A percentile compares a stretch with the other conserved stretches of the same genome.
phyloP scores from a whole-genome alignment of 2,113 vertebrate species.

The Ploceus nigricollis region DNA sequence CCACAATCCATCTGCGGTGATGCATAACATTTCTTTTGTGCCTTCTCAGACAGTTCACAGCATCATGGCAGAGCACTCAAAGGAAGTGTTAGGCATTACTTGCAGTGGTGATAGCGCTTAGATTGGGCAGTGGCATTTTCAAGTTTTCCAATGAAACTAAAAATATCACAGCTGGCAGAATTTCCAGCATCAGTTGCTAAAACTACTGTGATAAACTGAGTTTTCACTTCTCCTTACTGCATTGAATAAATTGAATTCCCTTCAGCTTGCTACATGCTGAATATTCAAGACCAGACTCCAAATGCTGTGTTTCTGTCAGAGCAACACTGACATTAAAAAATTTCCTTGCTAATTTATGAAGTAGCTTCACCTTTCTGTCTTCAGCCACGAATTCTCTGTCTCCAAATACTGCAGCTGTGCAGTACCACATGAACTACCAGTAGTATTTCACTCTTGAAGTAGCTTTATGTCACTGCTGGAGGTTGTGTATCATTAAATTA shows the following conservation, averaged over 20 bases:
- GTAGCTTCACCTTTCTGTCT: constrained; percentile 1
- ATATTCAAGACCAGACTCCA: constrained; percentile 47
- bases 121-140: constrained; percentile 3
- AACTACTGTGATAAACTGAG: background rate
- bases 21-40: background rate
- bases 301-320: background rate
- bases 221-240: background rate
- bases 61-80: background rate
- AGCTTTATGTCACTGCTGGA: background rate
- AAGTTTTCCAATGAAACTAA: background rate
- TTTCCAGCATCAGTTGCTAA: constrained; percentile 9
- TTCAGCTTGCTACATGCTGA: constrained; percentile 2
- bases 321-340: background rate
- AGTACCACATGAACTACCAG: background rate
- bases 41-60: background rate
- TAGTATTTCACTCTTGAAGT: background rate
- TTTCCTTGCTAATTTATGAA: background rate
- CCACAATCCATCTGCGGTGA: background rate
- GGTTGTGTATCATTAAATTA: background rate
- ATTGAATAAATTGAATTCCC: background rate
- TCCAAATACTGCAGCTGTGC: background rate
- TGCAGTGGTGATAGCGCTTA: background rate
- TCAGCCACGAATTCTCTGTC: background rate
- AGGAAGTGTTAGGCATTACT: background rate
- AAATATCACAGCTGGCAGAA: constrained; percentile 18